Evolutionary conservation across 2,888 invertebrate genomes (phyloP), one percentile per base, ranked within the genome.

Genomic region (Suillia variegata): DNA sequence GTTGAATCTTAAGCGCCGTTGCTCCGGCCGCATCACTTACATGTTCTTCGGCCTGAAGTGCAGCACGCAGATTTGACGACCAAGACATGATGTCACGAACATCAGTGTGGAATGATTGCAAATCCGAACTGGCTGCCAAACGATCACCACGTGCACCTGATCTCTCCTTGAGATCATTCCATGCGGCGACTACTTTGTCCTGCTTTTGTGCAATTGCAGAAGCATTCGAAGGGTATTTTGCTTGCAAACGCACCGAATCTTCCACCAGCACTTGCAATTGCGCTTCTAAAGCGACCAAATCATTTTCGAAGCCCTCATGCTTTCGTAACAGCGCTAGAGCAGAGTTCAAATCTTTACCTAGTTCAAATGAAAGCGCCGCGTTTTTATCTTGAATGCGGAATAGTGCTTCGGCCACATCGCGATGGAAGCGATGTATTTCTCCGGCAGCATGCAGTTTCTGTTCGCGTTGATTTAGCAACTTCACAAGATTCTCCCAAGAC

Each of bases 351-450:
- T 97, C 96, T 51, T 93, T 85, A 67, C 89, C 90, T 15, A 90
- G 83, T 66, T 93, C 92, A 1, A 89, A 89, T 1, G 93, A 92
- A 45, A 98, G 87, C 2, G 90, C 91, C 0, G 92, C 91, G 64
- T 92, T 89, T 77, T 96, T 95, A 79, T 95, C 96, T 66, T 92
- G 93, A 42, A 95, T 96, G 21, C 97, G 86, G 42, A 93, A 90
- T 8, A 95, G 82, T 1, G 96, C 92, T 76, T 98, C 97, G 20
- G 92, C 93, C 1, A 93, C 95, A 82, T 98, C 98, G 56, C 97
- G 88, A 83, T 98, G 98, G 87, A 97, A 98, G 57, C 96, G 88
- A 82, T 98, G 98, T 67, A 98, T 95, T 84, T 98, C 96, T 10
- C 94, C 97, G 1, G 98, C 98, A 0, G 96, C 98, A 76, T 91